phyloP scores from a whole-genome alignment of 2,797 vertebrate species.

The Dallia pectoralis region DNA sequence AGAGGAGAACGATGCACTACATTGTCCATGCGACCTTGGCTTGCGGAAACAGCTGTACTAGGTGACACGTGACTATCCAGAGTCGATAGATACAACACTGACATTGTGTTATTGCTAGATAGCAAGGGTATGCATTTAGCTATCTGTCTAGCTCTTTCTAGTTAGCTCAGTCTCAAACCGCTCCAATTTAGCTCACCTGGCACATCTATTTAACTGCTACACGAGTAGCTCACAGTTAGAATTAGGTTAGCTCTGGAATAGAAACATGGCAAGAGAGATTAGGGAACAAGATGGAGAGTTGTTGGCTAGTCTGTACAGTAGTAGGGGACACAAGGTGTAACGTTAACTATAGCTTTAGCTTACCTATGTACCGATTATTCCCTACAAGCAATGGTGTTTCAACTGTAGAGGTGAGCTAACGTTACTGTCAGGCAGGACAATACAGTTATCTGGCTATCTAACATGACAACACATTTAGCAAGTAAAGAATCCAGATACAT shows the following conservation, averaged over 20 bases:
- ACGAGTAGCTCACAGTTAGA: no score
- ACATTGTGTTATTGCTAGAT: slow-evolving; percentile 26
- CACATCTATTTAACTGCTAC: no score
- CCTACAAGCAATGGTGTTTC: neutral
- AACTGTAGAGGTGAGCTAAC: neutral
- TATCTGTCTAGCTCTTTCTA: slow-evolving; percentile 29
- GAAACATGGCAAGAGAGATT: no score
- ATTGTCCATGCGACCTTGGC: neutral
- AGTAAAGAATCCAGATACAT: no score
- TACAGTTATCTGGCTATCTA: neutral
- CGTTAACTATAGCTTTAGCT: neutral
- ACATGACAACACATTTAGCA: no score
- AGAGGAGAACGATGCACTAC: neutral
- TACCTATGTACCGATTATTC: neutral
- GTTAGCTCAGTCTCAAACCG: slow-evolving; percentile 14
- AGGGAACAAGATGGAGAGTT: no score
- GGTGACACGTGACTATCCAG: slow-evolving; percentile 1
- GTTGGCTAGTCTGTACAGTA: no score
- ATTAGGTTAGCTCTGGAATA: no score
- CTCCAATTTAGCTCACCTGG: slow-evolving; percentile 3
- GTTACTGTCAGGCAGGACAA: neutral
- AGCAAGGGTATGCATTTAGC: neutral
- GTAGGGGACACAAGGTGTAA: no score
- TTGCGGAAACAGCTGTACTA: neutral
- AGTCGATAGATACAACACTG: neutral